A percentile compares a stretch with the other conserved stretches of the same genome.
Conservation (phyloP, 2,113 vertebrate species). For the Haemorhous mexicanus region DNA sequence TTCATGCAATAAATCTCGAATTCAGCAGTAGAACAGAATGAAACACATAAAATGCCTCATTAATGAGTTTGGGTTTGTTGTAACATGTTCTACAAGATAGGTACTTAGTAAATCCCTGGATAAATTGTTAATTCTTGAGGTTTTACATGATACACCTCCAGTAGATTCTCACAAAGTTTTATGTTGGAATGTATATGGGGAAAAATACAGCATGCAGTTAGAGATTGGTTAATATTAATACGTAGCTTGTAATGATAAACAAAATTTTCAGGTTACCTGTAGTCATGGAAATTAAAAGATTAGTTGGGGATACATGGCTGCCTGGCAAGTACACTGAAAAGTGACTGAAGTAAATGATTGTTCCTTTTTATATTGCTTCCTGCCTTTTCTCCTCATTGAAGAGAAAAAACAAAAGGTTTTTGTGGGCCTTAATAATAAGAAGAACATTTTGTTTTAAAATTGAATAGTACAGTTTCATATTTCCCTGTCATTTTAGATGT, state of each 20-base stretch:
- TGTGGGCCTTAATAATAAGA: background rate
- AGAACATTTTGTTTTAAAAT: background rate
- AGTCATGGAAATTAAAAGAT: background rate
- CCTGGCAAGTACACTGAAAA: accelerated
- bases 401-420: background rate
- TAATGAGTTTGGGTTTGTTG: background rate
- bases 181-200: background rate
- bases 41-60: background rate
- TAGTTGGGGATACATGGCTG: background rate
- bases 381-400: background rate
- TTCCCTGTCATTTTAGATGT: background rate
- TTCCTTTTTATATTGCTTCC: background rate
- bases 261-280: background rate
- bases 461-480: background rate
- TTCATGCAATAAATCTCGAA: background rate
- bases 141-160: background rate
- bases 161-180: constrained; percentile 16
- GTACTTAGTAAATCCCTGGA: background rate
- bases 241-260: background rate
- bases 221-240: background rate
- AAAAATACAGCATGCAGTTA: constrained; percentile 6
- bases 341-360: background rate
- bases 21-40: background rate
- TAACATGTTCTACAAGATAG: background rate
- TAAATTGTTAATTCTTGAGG: background rate